Base-by-base conservation (phyloP, 2,888 invertebrate genomes). In the Ormyrus labotus region DNA sequence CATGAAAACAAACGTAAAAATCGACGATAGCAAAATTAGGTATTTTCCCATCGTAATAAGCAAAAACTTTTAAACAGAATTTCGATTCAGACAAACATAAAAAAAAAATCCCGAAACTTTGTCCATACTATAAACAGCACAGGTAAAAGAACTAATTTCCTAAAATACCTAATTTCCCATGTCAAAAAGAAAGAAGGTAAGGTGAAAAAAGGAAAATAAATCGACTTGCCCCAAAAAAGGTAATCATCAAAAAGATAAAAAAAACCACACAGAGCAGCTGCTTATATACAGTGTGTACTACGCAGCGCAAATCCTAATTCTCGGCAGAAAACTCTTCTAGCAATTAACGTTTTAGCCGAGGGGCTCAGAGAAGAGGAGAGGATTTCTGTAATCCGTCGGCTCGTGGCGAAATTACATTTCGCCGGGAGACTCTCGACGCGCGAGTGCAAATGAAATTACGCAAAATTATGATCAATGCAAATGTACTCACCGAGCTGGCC, bases 401-500 rank as follows among this genome's bases (percentile, higher is more conserved):
- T 53, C 34, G 7, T 7, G 58, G 53, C 53, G 34, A 64, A 70
- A 78, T 65, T 71, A 55, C 65, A 51, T 51, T 58, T 70, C 64
- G 71, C 34, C 19, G 53, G 34, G 19, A 47, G 47, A 8, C 10
- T 48, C 9, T 51, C 6, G 10, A 10, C 45, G 10, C 2, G 55
- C n/a, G 8, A 50, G 50, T 48, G 45, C 47, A 19, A 64, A 64
- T 73, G 58, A 64, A 61, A 70, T 70, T 71, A 53, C 55, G 34
- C 13, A 55, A 71, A 70, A 76, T 71, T 67, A 55, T 78, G 65
- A 57, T 79, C 60, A 51, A 78, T 80, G 71, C 68, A 71, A 78
- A 73, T 67, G 53, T 80, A 85, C 86, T 86, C 72, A 89, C 94
- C 94, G 88, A 94, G 93, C 84, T 87, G 78, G 87, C 94, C 94